Evolutionary conservation across 64 coral and sea anemone genomes (phyloP).

Genomic region (Pachyseris speciosa): DNA sequence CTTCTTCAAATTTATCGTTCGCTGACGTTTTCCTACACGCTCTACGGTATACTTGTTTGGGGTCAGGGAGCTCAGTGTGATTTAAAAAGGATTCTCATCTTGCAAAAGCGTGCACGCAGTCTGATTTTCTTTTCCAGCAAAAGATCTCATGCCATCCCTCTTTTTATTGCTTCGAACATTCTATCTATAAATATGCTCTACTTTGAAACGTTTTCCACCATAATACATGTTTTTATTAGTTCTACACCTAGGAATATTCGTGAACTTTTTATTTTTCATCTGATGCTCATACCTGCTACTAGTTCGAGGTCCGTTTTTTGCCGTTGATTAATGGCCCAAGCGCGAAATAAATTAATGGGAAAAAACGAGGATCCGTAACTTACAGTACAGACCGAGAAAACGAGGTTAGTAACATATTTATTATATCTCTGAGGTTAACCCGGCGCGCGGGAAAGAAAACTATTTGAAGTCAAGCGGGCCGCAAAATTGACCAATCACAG

Average conservation of each 20-base stretch:
- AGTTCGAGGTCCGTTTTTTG: no score
- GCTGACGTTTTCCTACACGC: background rate
- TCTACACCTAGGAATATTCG: conserved; percentile 3
- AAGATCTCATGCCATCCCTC: conserved; percentile 17
- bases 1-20: background rate
- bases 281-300: background rate
- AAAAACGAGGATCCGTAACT: no score
- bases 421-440: no score
- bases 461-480: no score
- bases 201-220: background rate
- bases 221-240: background rate
- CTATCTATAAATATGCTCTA: background rate
- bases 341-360: no score
- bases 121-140: background rate
- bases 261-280: background rate
- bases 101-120: background rate
- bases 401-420: no score
- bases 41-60: background rate
- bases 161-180: background rate
- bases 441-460: no score
- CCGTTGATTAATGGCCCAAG: no score
- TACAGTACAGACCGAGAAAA: no score
- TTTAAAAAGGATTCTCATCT: background rate
- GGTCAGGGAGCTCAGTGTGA: background rate
- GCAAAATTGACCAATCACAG: no score